Base-by-base conservation (phyloP, 2,888 invertebrate genomes). In the Drosophila lacicola region DNA sequence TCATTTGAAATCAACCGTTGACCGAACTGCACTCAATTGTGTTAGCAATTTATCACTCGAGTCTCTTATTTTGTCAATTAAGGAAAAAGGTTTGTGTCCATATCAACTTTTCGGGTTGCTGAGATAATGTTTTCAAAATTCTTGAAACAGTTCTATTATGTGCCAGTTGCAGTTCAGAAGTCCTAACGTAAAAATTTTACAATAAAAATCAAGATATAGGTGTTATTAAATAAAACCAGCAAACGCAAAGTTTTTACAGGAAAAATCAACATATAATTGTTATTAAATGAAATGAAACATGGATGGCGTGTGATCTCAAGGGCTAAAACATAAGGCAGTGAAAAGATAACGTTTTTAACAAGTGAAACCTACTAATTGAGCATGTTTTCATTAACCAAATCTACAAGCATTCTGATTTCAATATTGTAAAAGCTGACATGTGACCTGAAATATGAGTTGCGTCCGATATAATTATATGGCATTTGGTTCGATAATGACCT, bases 81-180 rank as follows among this genome's bases (percentile, higher is more conserved):
- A 84, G 70, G 68, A 69, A 74, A 84, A 71, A 89, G 84, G 88
- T 89, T 84, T 71, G 78, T 65, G 9, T 46, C 33, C 11, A 37
- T 17, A 10, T 33, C 10, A 8, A 37, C 14, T 4, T 19, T 11
- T 21, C 34, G 10, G 13, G 11, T 13, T 55, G 11, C 25, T 55
- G 14, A 50, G 39, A 63, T 56, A 51, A 53, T 44, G 34, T 44
- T 39, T 21, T 6, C 19, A 17, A 47, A 21, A 33, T n/a, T 58
- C 13, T 44, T 14, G 5, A 42, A 33, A 36, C 25, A 47, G 11
- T 63, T 29, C 11, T 10, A n/a, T 49, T 45, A 21, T 29, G 53
- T 29, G 19, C 21, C 29, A 33, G 29, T 29, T 9, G 19, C 25
- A 29, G 34, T 44, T 29, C 3, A 14, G 33, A 14, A 49, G 19